A percentile compares a stretch with the other conserved stretches of the same genome.
Conservation (phyloP, 1,140 invertebrate species). For the Phymastichus coffea region DNA sequence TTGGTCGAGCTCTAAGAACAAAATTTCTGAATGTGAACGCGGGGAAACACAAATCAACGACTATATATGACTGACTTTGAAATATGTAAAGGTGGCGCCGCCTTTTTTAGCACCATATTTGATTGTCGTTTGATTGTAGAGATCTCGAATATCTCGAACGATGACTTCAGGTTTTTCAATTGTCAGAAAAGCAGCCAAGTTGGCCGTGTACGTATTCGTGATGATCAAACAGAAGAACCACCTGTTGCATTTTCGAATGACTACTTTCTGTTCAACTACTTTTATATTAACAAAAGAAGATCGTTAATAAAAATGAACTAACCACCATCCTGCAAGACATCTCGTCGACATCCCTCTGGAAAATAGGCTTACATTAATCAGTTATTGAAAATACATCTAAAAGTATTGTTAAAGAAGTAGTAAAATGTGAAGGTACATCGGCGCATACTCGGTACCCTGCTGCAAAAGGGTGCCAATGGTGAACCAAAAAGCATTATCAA, state of each 20-base stretch:
- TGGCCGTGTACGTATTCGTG: conserved; percentile 91
- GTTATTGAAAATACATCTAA: no score
- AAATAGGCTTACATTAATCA: no score
- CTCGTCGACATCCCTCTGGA: conserved; percentile 73
- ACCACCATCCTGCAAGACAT: conserved; percentile 76
- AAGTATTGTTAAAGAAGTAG: no score
- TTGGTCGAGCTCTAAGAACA: conserved; percentile 71
- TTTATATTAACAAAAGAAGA: neutral
- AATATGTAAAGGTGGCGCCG: conserved; percentile 82
- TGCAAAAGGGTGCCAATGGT: conserved; percentile 75
- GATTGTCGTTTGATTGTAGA: conserved; percentile 61
- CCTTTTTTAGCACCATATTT: conserved; percentile 79
- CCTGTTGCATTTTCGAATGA: no score
- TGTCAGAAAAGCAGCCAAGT: conserved; percentile 91
- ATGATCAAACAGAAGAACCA: conserved; percentile 93
- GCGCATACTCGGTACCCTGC: conserved; percentile 78
- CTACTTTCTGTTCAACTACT: no score
- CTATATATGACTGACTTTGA: conserved; percentile 70
- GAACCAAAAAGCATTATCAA: conserved; percentile 83
- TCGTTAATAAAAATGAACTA: neutral
- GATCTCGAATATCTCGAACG: conserved; percentile 75
- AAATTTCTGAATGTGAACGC: no score
- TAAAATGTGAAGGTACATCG: no score
- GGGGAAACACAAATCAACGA: no score
- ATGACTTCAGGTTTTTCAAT: conserved; percentile 81